Conservation (phyloP, 2,888 invertebrate genomes). For the Anthophora plumipes region DNA sequence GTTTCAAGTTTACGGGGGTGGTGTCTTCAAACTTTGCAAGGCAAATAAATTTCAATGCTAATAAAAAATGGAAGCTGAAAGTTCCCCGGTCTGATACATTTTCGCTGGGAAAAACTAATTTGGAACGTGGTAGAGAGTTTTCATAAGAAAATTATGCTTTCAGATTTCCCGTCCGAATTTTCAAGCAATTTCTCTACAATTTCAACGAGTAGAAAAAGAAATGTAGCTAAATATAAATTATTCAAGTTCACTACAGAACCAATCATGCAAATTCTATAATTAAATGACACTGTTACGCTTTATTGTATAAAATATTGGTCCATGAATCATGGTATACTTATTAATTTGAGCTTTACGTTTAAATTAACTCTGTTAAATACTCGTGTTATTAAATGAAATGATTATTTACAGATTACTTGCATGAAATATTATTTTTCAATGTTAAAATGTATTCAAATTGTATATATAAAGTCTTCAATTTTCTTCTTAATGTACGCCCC, state of each 20-base stretch:
- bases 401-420: no score
- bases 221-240: not conserved
- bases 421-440: no score
- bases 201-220: not conserved
- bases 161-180: slow-evolving; percentile 1
- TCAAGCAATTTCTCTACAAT: not conserved
- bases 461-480: no score
- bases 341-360: no score
- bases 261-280: no score
- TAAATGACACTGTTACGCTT: no score
- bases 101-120: slow-evolving; percentile 1
- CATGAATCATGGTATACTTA: no score
- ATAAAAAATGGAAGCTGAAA: slow-evolving; percentile 21
- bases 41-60: slow-evolving; percentile 26
- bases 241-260: not conserved
- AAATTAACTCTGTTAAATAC: no score
- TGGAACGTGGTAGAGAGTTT: slow-evolving; percentile 1
- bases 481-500: no score
- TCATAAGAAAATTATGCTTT: not conserved
- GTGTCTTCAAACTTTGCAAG: slow-evolving; percentile 9
- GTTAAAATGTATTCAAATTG: no score
- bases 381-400: no score
- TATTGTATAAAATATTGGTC: no score
- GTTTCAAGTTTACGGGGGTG: not conserved
- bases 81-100: slow-evolving; percentile 16